Conservation (phyloP, 2,888 invertebrate genomes). For the Nesidiocoris tenuis region DNA sequence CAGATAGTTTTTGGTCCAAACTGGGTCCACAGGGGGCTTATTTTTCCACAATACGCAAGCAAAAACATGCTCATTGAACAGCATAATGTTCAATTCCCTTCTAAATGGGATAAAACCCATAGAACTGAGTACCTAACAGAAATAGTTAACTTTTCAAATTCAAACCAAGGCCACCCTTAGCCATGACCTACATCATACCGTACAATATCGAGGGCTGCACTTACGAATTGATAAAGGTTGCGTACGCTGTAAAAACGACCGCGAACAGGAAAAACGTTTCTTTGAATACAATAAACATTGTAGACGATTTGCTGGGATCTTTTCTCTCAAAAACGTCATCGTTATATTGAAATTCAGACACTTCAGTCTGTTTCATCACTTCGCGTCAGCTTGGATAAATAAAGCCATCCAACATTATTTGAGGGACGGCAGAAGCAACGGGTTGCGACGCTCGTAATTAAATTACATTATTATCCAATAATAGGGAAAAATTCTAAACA, state of each 20-base stretch:
- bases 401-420: slow-evolving; percentile 39
- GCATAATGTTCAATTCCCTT: too few species aligned
- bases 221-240: slow-evolving; percentile 71
- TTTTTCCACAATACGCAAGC: too few species aligned
- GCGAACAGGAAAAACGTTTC: slow-evolving; percentile 66
- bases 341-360: slow-evolving; percentile 20
- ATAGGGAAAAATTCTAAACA: not conserved
- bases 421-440: slow-evolving; percentile 8
- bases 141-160: too few species aligned
- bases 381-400: slow-evolving; percentile 46
- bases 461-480: not conserved
- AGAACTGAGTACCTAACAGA: too few species aligned
- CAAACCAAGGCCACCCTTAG: too few species aligned
- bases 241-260: slow-evolving; percentile 66
- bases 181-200: too few species aligned
- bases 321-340: slow-evolving; percentile 48
- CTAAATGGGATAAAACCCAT: too few species aligned
- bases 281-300: slow-evolving; percentile 64
- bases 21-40: too few species aligned
- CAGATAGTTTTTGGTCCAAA: too few species aligned
- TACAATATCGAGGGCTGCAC: too few species aligned
- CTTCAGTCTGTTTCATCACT: slow-evolving; percentile 49
- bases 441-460: not conserved
- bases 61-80: too few species aligned
- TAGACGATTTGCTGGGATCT: slow-evolving; percentile 50